Evolutionary conservation across 2,888 invertebrate species (phyloP).

Genomic region (Drepanosiphum platanoidis): DNA sequence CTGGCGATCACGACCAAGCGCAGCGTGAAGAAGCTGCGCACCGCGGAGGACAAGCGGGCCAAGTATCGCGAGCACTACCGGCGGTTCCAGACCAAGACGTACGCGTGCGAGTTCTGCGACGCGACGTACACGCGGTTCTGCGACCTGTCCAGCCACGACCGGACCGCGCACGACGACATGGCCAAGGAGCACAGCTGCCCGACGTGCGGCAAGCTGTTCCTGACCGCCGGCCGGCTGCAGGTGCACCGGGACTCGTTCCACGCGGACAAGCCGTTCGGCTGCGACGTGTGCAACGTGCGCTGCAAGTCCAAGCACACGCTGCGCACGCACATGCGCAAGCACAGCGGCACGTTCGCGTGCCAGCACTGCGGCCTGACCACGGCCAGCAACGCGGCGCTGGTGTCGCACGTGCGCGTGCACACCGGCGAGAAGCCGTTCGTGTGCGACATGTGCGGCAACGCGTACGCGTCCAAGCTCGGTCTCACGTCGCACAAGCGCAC

Average conservation of each 20-base stretch:
- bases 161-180: conserved; percentile 62
- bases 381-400: conserved; percentile 63
- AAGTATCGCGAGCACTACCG: conserved; percentile 62
- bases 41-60: conserved; percentile 60
- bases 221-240: conserved; percentile 57
- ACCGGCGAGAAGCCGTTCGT: conserved; percentile 65
- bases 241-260: conserved; percentile 63
- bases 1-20: conserved; percentile 18
- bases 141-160: conserved; percentile 63
- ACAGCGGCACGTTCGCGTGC: conserved; percentile 61
- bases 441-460: conserved; percentile 65
- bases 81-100: conserved; percentile 62
- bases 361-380: conserved; percentile 55
- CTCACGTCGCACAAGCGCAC: conserved; percentile 65
- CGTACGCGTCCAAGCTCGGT: conserved; percentile 65
- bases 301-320: conserved; percentile 62
- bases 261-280: conserved; percentile 62
- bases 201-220: conserved; percentile 63
- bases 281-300: conserved; percentile 63
- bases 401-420: conserved; percentile 65
- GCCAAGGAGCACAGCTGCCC: conserved; percentile 62
- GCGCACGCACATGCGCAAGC: conserved; percentile 62
- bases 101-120: conserved; percentile 62
- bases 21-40: conserved; percentile 47
- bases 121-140: conserved; percentile 63